Conservation (phyloP, 2,888 invertebrate species). For the Anagyrus pseudococci region DNA sequence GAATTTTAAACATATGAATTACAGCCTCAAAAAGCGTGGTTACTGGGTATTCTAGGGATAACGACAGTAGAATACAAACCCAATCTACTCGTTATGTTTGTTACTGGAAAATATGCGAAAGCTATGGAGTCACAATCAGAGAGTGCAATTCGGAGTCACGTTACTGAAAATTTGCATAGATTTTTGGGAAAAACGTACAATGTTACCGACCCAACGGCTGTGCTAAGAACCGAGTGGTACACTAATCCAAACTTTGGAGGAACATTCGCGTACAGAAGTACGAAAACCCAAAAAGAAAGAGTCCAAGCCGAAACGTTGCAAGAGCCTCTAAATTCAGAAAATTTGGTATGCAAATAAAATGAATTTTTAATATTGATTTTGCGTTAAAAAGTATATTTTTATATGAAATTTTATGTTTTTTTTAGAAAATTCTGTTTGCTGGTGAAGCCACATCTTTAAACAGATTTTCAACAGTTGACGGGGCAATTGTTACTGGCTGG, state of each 20-base stretch:
- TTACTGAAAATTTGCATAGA: slow-evolving; percentile 62
- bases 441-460: slow-evolving; percentile 71
- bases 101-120: slow-evolving; percentile 68
- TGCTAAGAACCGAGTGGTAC: slow-evolving; percentile 73
- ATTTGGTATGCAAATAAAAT: slow-evolving; percentile 5
- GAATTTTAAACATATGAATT: not conserved
- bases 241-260: slow-evolving; percentile 74
- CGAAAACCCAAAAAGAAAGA: slow-evolving; percentile 41
- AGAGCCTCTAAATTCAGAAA: slow-evolving; percentile 58
- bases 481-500: no score
- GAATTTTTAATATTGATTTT: not conserved
- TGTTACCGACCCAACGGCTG: slow-evolving; percentile 63
- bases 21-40: slow-evolving; percentile 64
- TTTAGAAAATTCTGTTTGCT: slow-evolving; percentile 67
- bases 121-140: slow-evolving; percentile 68
- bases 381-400: no score
- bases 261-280: slow-evolving; percentile 69
- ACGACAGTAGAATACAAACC: slow-evolving; percentile 69
- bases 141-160: slow-evolving; percentile 63
- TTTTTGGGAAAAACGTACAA: slow-evolving; percentile 64
- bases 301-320: slow-evolving; percentile 12
- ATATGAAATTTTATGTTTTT: not conserved
- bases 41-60: slow-evolving; percentile 69
- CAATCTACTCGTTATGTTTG: slow-evolving; percentile 70
- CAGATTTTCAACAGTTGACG: slow-evolving; percentile 60